These are phyloP conservation scores for Tragelaphus oryx DNA, from an alignment of 2,797 vertebrate species.

Conservation along the genomic window DNA sequence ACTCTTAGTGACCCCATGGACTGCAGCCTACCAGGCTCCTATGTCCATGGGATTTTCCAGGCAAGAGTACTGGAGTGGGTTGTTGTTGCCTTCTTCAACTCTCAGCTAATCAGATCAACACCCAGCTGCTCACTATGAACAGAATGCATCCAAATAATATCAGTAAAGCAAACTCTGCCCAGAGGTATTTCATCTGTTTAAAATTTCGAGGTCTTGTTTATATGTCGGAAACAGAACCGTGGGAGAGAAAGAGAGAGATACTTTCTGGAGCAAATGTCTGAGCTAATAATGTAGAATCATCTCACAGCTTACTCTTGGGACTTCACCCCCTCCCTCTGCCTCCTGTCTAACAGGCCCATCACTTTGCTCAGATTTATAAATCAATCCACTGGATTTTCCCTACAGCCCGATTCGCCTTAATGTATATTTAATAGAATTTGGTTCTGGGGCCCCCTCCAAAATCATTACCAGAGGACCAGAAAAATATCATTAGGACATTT, in stretches of 20 bases:
- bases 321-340: neutral
- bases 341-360: neutral
- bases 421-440: constrained; percentile 16
- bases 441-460: constrained; percentile 23
- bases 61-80: too few species aligned
- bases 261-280: constrained; percentile 39
- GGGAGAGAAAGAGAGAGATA: neutral
- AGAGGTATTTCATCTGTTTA: constrained; percentile 49
- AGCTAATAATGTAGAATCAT: constrained; percentile 7
- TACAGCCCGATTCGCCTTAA: neutral
- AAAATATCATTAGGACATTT: neutral
- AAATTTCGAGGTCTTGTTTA: constrained; percentile 54
- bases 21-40: too few species aligned
- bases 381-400: neutral
- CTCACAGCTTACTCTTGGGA: neutral
- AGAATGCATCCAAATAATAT: constrained; percentile 40
- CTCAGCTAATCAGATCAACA: constrained; percentile 25
- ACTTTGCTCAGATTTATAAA: constrained; percentile 21
- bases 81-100: neutral
- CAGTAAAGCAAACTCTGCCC: constrained; percentile 30
- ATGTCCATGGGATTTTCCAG: too few species aligned
- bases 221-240: constrained; percentile 17
- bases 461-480: neutral
- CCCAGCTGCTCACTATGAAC: neutral
- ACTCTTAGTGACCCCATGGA: too few species aligned